A percentile compares a stretch with the other conserved stretches of the same genome.
These are phyloP conservation scores for Malurus alboscapulatus DNA, from an alignment of 2,113 vertebrate species.

Conservation along the genomic window DNA sequence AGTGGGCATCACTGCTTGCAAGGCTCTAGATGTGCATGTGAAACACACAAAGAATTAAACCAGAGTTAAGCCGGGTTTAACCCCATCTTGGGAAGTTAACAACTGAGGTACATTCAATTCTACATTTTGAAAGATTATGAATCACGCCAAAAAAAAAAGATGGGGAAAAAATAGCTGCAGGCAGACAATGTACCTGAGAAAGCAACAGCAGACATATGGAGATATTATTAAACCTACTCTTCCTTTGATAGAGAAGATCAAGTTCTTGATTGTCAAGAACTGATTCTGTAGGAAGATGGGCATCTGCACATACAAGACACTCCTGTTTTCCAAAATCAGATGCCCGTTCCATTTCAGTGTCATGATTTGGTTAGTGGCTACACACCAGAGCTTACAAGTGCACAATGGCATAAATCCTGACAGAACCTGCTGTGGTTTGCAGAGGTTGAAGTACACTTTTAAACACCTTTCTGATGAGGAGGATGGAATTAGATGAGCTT, in stretches of 20 bases:
- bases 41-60: background rate
- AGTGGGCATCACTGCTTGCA: background rate
- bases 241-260: background rate
- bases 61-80: background rate
- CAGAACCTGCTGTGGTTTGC: accelerated
- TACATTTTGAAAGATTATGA: constrained; percentile 4
- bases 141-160: background rate
- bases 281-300: background rate
- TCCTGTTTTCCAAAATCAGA: background rate
- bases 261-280: background rate
- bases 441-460: background rate
- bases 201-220: background rate
- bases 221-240: constrained; percentile 5
- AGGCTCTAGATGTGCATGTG: background rate
- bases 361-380: background rate
- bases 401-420: background rate
- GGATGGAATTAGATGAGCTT: background rate
- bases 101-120: background rate
- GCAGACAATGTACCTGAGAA: constrained; percentile 39
- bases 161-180: background rate
- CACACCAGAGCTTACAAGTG: accelerated
- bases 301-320: background rate
- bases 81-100: background rate
- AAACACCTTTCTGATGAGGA: background rate
- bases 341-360: background rate